phyloP scores from a whole-genome alignment of 2,113 vertebrate genomes.

The Bufo gargarizans region DNA sequence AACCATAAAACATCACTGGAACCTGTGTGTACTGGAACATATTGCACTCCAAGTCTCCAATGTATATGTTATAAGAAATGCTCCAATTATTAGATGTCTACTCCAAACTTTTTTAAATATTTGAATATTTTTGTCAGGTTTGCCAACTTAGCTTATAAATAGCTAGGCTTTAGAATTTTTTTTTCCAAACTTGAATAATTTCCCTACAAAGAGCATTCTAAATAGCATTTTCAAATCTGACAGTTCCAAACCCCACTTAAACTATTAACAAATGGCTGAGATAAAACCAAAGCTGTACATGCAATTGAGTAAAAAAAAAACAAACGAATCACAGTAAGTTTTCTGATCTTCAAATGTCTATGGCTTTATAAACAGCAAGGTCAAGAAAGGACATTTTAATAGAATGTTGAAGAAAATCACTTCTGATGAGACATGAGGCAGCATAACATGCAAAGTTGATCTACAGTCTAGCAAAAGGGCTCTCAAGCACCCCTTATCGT shows the following conservation, averaged over 20 bases:
- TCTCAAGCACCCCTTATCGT: conserved; percentile 32
- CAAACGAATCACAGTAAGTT: conserved; percentile 19
- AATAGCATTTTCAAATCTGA: neutral
- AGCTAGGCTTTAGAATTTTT: neutral
- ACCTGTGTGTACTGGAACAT: neutral
- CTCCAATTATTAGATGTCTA: neutral
- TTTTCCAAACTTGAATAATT: neutral
- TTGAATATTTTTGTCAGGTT: neutral
- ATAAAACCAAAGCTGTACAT: neutral
- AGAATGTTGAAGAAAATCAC: conserved; percentile 52
- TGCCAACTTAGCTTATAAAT: neutral
- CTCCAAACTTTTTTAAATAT: neutral
- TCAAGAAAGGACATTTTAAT: conserved; percentile 51
- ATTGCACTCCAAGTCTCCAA: neutral
- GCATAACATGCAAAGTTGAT: conserved; percentile 41
- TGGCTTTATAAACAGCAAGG: conserved; percentile 44
- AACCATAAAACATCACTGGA: too few relatives aligned
- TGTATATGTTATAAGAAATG: neutral
- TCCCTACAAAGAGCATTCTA: conserved; percentile 13
- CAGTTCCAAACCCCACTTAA: neutral
- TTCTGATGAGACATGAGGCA: conserved; percentile 49
- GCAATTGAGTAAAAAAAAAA: conserved; percentile 11
- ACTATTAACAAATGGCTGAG: conserved; percentile 9
- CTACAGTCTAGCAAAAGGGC: conserved; percentile 31
- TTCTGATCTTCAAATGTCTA: conserved; percentile 5